Base-by-base conservation (phyloP, 2,888 invertebrate genomes). In the Ganaspis brasiliensis region DNA sequence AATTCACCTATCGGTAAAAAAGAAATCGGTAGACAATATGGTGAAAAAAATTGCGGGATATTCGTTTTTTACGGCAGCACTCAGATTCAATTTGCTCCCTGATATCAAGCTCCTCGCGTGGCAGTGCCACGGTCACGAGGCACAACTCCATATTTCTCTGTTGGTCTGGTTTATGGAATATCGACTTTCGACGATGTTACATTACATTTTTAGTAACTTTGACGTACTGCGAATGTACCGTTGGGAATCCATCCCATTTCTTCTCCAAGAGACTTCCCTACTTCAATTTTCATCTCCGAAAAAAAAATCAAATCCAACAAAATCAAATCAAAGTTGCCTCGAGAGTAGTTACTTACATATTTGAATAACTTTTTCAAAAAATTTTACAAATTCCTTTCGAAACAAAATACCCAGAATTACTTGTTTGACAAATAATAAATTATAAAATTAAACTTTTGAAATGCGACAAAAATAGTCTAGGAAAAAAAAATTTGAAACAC, bases 21-120 rank as follows among this genome's bases (percentile, higher is more conserved):
- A 19, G 1, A 37, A 63, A 63, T 63, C 40, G 21, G 40, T 63
- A 63, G 24, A 63, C 63, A 40, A 63, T 63, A 63, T 63, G 21
- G 63, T 14, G 72, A 75, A 79, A 73, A 78, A 81, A 79, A 80
- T n/a, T 77, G 81, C 79, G 78, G 74, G 85, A 87, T 88, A 88
- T 88, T 84, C 86, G 87, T 88, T 86, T 87, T 87, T 88, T 85
- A 87, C 84, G 86, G 86, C 86, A 84, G 85, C 84, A 81, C 84
- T 87, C 87, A 84, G 83, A 87, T 87, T 87, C 87, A 88, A 87
- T 87, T 87, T 87, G 85, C 82, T 85, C 84, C 87, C 85, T 86
- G 83, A 88, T 88, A 88, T 87, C 84, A 85, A 86, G 82, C 81
- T 78, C 82, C 79, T 78, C 79, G 79, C 73, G 80, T 63, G 63